Evolutionary conservation across 2,113 vertebrate species (phyloP), one percentile per base, ranked within the genome.

Genomic region (Sinocyclocheilus grahami): DNA sequence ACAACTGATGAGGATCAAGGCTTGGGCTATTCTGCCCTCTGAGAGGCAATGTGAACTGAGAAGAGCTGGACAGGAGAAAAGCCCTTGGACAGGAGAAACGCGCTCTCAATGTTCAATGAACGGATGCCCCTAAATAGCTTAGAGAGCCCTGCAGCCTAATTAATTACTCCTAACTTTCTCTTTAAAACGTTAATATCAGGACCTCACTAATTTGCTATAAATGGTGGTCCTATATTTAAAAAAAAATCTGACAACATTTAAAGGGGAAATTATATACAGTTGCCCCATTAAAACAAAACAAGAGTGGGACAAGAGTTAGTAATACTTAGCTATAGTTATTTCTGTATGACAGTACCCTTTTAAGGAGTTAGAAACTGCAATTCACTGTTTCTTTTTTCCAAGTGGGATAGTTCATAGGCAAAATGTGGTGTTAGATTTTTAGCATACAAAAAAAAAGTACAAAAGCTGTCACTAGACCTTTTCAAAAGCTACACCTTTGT

Each of bases 1-100:
- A 99, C 97, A 98, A 98, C 97, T 97, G 97, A 96, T 92, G 96
- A 94, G 96, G 97, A 97, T 98, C 97, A 98, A 97, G 96, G 96
- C 96, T 93, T 95, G 95, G 72, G 95, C 96, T 94, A 96, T 97
- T 97, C 96, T 96, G 95, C 92, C 94, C 94, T 95, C 96, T 93
- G 95, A 96, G 95, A 91, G 91, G 94, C 92, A 94, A 94, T 94
- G 95, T 95, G 95, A 95, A 95, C 95, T 9, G 83, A 95, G 95
- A 95, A 95, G 96, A 97, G 95, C 92, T 86, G 81, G 93, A 94
- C 94, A 96, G 96, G 88, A 77, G 71, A 60, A 82, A 58, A 79
- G 76, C 51, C n/a, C 85, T 60, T 20, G 22, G 80, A 60, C 58
- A 53, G 42, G 55, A 75, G 63, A 89, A 83, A 77, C 75, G 94